These are phyloP conservation scores for Capitella teleta DNA, from an alignment of 1,140 invertebrate genomes.

Conservation along the genomic window DNA sequence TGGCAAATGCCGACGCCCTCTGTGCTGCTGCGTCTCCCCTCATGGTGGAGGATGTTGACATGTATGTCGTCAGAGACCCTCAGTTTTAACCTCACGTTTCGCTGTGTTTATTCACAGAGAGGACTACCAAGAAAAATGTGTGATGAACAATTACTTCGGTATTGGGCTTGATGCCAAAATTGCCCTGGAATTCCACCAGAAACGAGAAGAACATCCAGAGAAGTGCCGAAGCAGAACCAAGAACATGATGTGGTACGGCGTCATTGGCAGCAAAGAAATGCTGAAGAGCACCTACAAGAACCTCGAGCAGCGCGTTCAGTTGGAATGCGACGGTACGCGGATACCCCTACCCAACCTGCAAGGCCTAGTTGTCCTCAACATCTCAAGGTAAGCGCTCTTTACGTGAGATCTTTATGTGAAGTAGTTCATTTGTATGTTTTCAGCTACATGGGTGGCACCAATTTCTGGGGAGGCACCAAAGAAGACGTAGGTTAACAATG, in stretches of 20 bases:
- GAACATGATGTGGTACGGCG: slow-evolving; percentile 96
- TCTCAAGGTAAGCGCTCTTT: slow-evolving; percentile 63
- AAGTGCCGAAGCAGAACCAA: slow-evolving; percentile 79
- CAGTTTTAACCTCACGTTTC: background rate
- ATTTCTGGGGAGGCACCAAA: slow-evolving; percentile 91
- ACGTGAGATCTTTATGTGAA: slow-evolving; percentile 40
- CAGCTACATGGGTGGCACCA: slow-evolving; percentile 95
- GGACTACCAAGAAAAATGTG: slow-evolving; percentile 84
- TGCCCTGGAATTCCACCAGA: slow-evolving; percentile 92
- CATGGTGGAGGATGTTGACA: slow-evolving; percentile 77
- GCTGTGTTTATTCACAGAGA: slow-evolving; percentile 49
- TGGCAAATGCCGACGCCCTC: slow-evolving; percentile 91
- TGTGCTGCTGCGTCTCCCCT: slow-evolving; percentile 87
- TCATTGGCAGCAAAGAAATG: slow-evolving; percentile 80
- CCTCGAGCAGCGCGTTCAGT: slow-evolving; percentile 78
- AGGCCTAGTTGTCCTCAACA: slow-evolving; percentile 93
- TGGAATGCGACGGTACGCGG: slow-evolving; percentile 80
- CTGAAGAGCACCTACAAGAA: slow-evolving; percentile 82
- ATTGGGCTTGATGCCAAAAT: slow-evolving; percentile 99
- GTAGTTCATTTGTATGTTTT: slow-evolving; percentile 16
- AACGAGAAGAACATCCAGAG: slow-evolving; percentile 93
- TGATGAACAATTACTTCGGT: slow-evolving; percentile 99
- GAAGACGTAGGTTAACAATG: slow-evolving; percentile 50
- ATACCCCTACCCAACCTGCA: slow-evolving; percentile 87
- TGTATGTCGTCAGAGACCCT: slow-evolving; percentile 46